A percentile compares a stretch with the other conserved stretches of the same genome.
These are phyloP conservation scores for Amphiprion clarkii DNA, from an alignment of 2,797 vertebrate genomes.

Conservation along the genomic window DNA sequence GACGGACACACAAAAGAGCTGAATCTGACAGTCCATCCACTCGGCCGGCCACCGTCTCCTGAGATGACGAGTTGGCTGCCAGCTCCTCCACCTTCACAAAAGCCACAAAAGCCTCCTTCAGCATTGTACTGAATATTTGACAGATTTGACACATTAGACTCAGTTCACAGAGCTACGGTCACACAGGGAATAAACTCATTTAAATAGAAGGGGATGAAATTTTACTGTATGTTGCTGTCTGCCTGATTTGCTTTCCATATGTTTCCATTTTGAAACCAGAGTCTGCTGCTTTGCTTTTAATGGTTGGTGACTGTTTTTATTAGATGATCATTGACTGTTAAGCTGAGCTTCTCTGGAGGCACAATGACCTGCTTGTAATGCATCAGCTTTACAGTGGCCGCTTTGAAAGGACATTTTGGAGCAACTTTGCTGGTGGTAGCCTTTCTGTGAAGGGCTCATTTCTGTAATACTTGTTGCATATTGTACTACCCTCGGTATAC, in stretches of 20 bases:
- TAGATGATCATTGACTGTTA: not conserved
- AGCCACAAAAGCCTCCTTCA: conserved; percentile 67
- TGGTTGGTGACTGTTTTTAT: not conserved
- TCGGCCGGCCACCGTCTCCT: conserved; percentile 63
- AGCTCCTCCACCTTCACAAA: conserved; percentile 56
- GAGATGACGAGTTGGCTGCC: conserved; percentile 65
- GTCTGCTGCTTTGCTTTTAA: not conserved
- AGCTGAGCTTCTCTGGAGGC: not conserved
- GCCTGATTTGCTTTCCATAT: not conserved
- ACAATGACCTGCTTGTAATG: too few species aligned
- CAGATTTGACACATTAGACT: conserved; percentile 70
- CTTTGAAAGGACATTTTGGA: too few species aligned
- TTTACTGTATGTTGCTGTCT: conserved; percentile 6
- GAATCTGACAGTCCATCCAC: conserved; percentile 75
- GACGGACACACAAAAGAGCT: conserved; percentile 76
- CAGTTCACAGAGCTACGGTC: conserved; percentile 49
- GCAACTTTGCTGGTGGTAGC: too few species aligned
- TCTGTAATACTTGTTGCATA: too few species aligned
- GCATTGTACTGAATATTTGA: conserved; percentile 66
- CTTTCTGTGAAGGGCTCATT: too few species aligned
- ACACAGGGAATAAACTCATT: conserved; percentile 54
- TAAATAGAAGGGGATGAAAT: conserved; percentile 28
- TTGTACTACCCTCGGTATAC: too few species aligned
- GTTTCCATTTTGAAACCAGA: not conserved
- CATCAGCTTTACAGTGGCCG: too few species aligned